Base-by-base conservation (phyloP, 2,113 vertebrate genomes). In the Bujurquina vittata region DNA sequence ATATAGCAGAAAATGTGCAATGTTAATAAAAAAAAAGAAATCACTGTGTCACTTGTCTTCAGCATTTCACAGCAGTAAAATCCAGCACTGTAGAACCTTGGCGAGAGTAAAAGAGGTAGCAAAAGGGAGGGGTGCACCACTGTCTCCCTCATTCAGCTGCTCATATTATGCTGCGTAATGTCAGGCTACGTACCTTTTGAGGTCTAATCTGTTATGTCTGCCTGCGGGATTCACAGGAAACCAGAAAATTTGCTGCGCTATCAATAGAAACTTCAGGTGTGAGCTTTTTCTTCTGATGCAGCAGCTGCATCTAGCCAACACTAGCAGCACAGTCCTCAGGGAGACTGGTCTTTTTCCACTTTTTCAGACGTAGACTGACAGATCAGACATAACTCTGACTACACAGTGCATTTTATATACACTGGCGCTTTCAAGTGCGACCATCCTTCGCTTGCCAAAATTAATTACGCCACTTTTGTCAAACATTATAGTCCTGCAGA, bases 21-120 rank as follows among this genome's bases (percentile, higher is more conserved):
- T 67, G 79, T 81, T 63, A 23, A 77, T 37, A 49, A 60, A 57
- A 62, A 59, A 59, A 37, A 33, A 75, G 23, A 92, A 94, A 93
- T 95, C 91, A 86, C 88, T 94, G 54, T 78, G 87, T 88, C 76
- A 82, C 63, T 88, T 86, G 52, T 89, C 74, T n/a, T 78, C 57
- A 83, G 83, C 77, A 89, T 88, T 84, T 84, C 83, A 81, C 20
- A 49, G 80, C 58, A 75, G 77, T 84, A 81, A 86, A 91, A 67
- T 58, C 35, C 5, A 26, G 72, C 79, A 79, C 43, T 75, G 35
- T 29, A 20, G 46, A 87, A 63, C 33, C 77, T 61, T 57, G 22
- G 76, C 80, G 67, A 65, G 74, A 84, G 56, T 72, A 43, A 84
- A 77, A 63, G 75, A 72, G 17, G n/a, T 31, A 31, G 43, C 5